A percentile compares a stretch with the other conserved stretches of the same genome.
phyloP scores from a whole-genome alignment of 92 coral and sea anemone genomes.

The Phymanthus crucifer region DNA sequence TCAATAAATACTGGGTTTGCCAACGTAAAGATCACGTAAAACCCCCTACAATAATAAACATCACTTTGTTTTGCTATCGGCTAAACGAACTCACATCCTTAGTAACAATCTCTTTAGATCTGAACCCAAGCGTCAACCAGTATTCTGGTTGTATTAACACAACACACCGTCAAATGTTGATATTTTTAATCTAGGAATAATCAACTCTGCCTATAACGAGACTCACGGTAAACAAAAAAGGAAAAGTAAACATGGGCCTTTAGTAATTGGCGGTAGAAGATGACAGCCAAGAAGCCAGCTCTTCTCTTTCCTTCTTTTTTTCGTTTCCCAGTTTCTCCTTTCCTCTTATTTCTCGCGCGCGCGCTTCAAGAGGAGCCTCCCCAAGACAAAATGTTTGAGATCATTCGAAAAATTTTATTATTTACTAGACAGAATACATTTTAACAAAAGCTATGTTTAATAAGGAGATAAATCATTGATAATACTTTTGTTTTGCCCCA shows the following conservation, averaged over 20 bases:
- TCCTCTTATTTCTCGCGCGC: neutral
- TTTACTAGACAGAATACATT: neutral
- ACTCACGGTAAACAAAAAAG: slow-evolving; percentile 8
- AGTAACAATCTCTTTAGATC: slow-evolving; percentile 26
- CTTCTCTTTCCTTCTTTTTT: too few species aligned
- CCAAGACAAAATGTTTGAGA: neutral
- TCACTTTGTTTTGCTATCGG: neutral
- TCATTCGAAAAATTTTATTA: neutral
- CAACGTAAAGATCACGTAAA: neutral
- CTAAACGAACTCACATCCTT: slow-evolving; percentile 7
- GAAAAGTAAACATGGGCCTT: slow-evolving; percentile 7
- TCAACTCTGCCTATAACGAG: slow-evolving; percentile 31
- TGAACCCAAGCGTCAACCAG: neutral
- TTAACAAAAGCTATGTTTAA: neutral
- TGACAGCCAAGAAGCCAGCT: neutral
- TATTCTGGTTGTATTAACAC: slow-evolving; percentile 4
- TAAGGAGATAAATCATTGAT: neutral
- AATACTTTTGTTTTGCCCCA: neutral
- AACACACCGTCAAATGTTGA: slow-evolving; percentile 25
- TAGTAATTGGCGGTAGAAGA: slow-evolving; percentile 26
- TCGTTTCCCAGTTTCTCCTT: too few species aligned
- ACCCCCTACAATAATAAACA: neutral
- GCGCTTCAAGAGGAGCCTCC: neutral
- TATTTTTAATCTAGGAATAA: slow-evolving; percentile 16
- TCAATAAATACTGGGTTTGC: neutral